Percentiles rank a stretch among this genome's conserved stretches.
Evolutionary conservation across 2,797 vertebrate species (phyloP).

Genomic region (Phrynocephalus vlangalii): DNA sequence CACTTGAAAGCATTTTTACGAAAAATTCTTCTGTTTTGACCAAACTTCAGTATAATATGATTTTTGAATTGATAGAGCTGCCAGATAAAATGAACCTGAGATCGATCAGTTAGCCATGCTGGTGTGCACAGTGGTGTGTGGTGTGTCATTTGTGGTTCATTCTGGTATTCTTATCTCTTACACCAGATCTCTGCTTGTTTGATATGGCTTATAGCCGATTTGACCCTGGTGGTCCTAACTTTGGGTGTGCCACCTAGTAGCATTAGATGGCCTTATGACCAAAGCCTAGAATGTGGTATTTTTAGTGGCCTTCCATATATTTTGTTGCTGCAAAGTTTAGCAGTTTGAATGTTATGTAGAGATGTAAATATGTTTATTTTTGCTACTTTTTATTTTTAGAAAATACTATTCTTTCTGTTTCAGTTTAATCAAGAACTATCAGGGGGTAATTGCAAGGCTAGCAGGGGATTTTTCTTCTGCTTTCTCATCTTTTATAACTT

Average conservation of each 20-base stretch:
- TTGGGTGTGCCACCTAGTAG: background rate
- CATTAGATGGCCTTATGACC: conserved; percentile 1
- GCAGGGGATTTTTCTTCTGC: conserved; percentile 11
- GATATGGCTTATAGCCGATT: background rate
- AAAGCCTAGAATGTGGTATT: conserved; percentile 52
- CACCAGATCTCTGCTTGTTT: background rate
- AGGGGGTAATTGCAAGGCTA: background rate
- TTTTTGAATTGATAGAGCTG: background rate
- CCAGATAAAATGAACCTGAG: background rate
- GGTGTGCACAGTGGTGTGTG: background rate
- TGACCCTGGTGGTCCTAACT: background rate
- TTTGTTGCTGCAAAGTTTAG: conserved; percentile 52
- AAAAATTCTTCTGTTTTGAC: background rate
- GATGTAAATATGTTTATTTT: conserved; percentile 50
- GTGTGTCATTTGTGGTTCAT: background rate
- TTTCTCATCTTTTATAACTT: conserved; percentile 42
- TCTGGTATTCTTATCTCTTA: background rate
- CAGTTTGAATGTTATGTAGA: background rate
- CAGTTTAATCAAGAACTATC: conserved; percentile 33
- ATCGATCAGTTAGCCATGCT: background rate
- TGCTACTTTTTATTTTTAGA: conserved; percentile 44
- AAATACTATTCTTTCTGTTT: conserved; percentile 54
- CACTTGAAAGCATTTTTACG: conserved; percentile 1
- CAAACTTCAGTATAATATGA: background rate
- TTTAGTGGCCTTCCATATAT: conserved; percentile 58